Percentiles rank a stretch among this genome's conserved stretches.
phyloP scores from a whole-genome alignment of 2,888 invertebrate species.

The Calephelis perditalis region DNA sequence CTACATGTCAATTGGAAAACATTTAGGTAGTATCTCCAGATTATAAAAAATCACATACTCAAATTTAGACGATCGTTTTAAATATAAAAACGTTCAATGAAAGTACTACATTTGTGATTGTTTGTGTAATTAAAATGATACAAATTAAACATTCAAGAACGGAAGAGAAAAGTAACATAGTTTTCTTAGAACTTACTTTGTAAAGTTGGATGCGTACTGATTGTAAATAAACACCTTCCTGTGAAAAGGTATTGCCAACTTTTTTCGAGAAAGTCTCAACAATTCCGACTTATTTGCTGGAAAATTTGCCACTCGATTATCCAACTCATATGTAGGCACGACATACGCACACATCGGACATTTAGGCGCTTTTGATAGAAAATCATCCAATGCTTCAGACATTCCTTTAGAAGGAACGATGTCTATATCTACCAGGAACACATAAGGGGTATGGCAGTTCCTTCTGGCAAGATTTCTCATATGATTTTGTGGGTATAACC shows the following conservation, averaged over 20 bases:
- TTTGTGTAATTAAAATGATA: no score
- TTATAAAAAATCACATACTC: no score
- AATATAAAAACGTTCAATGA: no score
- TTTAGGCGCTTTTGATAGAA: slow-evolving; percentile 79
- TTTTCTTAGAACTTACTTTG: slow-evolving; percentile 77
- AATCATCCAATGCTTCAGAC: slow-evolving; percentile 83
- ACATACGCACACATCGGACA: slow-evolving; percentile 88
- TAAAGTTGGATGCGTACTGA: slow-evolving; percentile 94
- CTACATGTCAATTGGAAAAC: no score
- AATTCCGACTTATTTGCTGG: slow-evolving; percentile 90
- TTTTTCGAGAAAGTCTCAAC: slow-evolving; percentile 85
- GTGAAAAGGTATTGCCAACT: slow-evolving; percentile 92
- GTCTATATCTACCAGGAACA: slow-evolving; percentile 92
- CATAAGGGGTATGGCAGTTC: slow-evolving; percentile 88
- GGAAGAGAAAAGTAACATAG: no score
- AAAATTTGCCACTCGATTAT: slow-evolving; percentile 84
- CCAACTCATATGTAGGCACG: slow-evolving; percentile 93
- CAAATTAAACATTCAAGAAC: no score
- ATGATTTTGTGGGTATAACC: slow-evolving; percentile 93
- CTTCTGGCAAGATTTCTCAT: slow-evolving; percentile 91
- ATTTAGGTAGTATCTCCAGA: no score
- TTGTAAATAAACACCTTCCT: slow-evolving; percentile 95
- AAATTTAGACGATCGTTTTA: no score
- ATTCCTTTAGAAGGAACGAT: slow-evolving; percentile 89
- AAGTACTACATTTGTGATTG: no score